These are phyloP conservation scores for Pristionchus entomophagus DNA, from an alignment of 2,888 invertebrate genomes.

Conservation along the genomic window DNA sequence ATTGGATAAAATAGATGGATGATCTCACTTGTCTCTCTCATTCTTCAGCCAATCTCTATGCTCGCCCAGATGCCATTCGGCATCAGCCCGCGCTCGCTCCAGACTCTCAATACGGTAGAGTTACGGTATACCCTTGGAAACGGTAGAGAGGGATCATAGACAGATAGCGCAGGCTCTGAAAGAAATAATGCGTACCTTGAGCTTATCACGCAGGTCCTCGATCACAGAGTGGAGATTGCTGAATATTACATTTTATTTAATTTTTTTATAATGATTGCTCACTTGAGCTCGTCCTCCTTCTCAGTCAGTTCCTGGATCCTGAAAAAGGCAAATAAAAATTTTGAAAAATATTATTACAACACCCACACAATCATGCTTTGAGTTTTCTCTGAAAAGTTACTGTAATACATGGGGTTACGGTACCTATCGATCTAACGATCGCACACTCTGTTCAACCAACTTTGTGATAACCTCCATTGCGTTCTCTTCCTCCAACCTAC, in stretches of 20 bases:
- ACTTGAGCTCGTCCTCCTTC: constrained; percentile 48
- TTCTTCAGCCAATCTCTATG: constrained; percentile 47
- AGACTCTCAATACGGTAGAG: neutral
- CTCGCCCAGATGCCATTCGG: constrained; percentile 45
- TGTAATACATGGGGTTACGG: neutral
- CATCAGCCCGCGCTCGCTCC: neutral
- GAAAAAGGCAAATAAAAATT: neutral
- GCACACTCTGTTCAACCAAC: neutral
- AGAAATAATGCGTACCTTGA: neutral
- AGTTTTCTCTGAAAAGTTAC: neutral
- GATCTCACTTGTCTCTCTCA: constrained; percentile 44
- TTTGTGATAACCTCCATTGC: neutral
- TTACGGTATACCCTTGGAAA: neutral
- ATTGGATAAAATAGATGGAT: neutral
- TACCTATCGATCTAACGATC: neutral
- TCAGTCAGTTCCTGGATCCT: constrained; percentile 47
- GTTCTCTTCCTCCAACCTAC: constrained; percentile 15
- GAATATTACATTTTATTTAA: neutral
- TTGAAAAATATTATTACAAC: neutral
- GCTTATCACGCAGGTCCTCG: constrained; percentile 40
- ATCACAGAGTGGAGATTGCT: constrained; percentile 45
- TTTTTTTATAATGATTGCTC: neutral
- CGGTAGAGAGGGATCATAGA: neutral
- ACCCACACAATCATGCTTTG: neutral
- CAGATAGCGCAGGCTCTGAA: neutral